These are phyloP conservation scores for Alligator sinensis DNA, from an alignment of 2,113 vertebrate species.

Conservation along the genomic window DNA sequence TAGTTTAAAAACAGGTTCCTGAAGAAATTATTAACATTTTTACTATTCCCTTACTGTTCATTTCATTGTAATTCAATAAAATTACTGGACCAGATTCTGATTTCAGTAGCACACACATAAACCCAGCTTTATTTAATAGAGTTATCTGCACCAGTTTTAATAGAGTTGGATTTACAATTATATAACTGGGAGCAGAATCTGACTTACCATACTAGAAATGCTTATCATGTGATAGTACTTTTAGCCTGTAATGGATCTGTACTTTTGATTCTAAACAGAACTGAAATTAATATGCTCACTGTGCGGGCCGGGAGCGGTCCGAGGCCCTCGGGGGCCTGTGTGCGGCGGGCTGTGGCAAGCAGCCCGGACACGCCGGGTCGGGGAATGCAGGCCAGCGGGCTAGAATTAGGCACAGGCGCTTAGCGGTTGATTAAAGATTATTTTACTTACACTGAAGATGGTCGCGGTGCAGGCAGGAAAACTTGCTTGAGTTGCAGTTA, in stretches of 20 bases:
- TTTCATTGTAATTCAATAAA: not conserved
- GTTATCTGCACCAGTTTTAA: not conserved
- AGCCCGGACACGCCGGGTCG: too few relatives aligned
- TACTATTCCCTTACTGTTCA: too few relatives aligned
- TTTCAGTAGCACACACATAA: not conserved
- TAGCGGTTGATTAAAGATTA: too few relatives aligned
- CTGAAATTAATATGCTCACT: not conserved
- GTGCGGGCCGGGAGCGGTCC: too few relatives aligned
- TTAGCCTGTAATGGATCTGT: not conserved
- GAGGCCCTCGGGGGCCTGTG: too few relatives aligned
- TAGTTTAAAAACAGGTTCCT: not conserved
- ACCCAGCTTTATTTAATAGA: not conserved
- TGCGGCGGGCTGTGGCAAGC: too few relatives aligned
- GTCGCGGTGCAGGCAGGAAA: too few relatives aligned
- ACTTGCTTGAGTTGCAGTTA: too few relatives aligned
- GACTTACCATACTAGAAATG: not conserved
- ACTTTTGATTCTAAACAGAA: not conserved
- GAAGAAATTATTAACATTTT: accelerated
- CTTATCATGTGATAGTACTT: accelerated
- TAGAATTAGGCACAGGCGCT: too few relatives aligned
- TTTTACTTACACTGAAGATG: too few relatives aligned
- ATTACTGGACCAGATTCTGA: not conserved
- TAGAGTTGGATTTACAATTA: not conserved
- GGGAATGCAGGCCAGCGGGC: too few relatives aligned
- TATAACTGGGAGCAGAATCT: too few relatives aligned